Evolutionary conservation across 2,113 vertebrate species (phyloP).

Genomic region (Balaeniceps rex): DNA sequence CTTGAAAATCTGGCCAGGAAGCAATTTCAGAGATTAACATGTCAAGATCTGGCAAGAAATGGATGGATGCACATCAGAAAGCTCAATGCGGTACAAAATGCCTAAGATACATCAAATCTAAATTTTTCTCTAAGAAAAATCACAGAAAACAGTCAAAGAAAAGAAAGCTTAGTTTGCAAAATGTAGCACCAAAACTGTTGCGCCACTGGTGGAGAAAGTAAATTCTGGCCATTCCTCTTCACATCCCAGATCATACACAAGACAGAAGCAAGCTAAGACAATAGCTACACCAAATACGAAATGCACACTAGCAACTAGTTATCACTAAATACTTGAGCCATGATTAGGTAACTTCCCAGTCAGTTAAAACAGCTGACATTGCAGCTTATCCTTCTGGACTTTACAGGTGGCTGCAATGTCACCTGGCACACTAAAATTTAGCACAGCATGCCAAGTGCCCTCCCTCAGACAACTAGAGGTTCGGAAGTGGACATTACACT

Average conservation of each 20-base stretch:
- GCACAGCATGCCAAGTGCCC: not conserved
- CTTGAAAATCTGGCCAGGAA: not conserved
- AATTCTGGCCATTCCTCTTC: not conserved
- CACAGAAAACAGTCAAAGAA: not conserved
- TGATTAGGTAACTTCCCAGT: not conserved
- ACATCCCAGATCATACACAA: not conserved
- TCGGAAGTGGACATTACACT: rapidly evolving
- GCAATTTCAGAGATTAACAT: not conserved
- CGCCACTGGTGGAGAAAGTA: not conserved
- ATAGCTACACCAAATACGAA: not conserved
- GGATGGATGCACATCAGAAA: not conserved
- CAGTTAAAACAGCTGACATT: not conserved
- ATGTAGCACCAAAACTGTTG: rapidly evolving
- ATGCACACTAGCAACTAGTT: not conserved
- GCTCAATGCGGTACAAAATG: not conserved
- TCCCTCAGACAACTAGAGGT: not conserved
- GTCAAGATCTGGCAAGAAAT: not conserved
- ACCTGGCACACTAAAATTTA: not conserved
- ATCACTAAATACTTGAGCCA: not conserved
- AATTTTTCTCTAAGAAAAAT: not conserved
- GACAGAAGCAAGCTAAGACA: not conserved
- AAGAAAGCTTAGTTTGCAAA: not conserved
- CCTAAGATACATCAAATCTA: not conserved
- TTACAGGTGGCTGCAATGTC: not conserved
- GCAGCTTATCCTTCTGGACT: not conserved